Evolutionary conservation across 2,888 invertebrate genomes (phyloP).

Genomic region (Dinocampus coccinellae): DNA sequence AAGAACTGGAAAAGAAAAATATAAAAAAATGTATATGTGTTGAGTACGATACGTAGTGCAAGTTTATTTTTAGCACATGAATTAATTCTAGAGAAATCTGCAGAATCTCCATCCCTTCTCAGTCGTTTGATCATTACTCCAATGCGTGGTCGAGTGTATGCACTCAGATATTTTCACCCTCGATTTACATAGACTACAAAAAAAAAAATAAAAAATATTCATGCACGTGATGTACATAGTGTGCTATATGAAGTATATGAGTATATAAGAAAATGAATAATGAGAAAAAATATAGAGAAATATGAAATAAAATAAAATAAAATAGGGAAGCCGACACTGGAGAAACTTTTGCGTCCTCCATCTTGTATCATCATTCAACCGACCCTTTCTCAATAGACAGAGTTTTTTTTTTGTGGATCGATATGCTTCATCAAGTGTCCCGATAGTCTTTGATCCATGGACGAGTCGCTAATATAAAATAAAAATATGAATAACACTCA

Average conservation of each 20-base stretch:
- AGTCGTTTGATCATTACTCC: neutral
- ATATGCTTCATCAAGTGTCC: constrained; percentile 53
- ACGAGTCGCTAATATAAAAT: neutral
- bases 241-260: neutral
- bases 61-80: neutral
- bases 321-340: neutral
- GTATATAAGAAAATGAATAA: no score
- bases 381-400: constrained; percentile 44
- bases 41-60: neutral
- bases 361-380: constrained; percentile 45
- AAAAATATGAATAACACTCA: neutral
- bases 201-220: no score
- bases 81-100: neutral
- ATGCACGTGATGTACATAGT: no score
- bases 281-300: no score
- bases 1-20: neutral
- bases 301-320: no score
- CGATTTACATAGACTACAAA: neutral
- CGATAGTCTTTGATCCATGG: constrained; percentile 1
- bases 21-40: neutral
- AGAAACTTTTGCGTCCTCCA: constrained; percentile 42
- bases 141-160: neutral
- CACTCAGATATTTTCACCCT: neutral
- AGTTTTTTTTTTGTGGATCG: constrained; percentile 60
- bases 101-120: neutral